These are phyloP conservation scores for human (Homo sapiens) DNA, from an alignment of 2,113 vertebrate species.

Conservation along the genomic window GRCh38 chr4:164232001-164232500, in stretches of 20 bases:
- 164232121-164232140: slow-evolving; percentile 66
- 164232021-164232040: slow-evolving; percentile 14
- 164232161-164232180: slow-evolving; percentile 66
- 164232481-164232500: neutral
- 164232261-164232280: neutral
- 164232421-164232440: neutral
- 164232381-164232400: too few species aligned
- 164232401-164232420: neutral
- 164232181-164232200: slow-evolving; percentile 57
- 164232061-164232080: slow-evolving; percentile 43
- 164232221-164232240: slow-evolving; percentile 53
- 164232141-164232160: slow-evolving; percentile 74
- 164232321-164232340: neutral
- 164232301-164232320: neutral
- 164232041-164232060: slow-evolving; percentile 40
- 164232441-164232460: neutral
- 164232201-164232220: slow-evolving; percentile 51
- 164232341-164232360: neutral
- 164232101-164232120: slow-evolving; percentile 63
- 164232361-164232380: neutral
- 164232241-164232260: slow-evolving; percentile 51
- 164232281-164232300: neutral
- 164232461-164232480: neutral
- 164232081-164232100: slow-evolving; percentile 23
- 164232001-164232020: slow-evolving; percentile 5